Base-by-base conservation (phyloP, 2,888 invertebrate species). In the Eupithecia abbreviata region DNA sequence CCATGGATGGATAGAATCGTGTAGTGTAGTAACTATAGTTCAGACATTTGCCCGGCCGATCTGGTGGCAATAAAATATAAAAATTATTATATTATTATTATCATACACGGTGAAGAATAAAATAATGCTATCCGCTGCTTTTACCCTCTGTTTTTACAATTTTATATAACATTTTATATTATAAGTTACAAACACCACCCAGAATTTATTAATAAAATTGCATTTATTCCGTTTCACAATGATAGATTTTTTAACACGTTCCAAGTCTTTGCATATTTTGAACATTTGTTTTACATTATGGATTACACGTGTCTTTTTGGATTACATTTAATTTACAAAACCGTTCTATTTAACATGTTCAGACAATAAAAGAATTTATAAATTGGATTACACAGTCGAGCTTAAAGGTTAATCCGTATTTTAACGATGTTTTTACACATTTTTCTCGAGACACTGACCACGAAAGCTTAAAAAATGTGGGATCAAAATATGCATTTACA, bases 361-460 rank as follows among this genome's bases (percentile, higher is more conserved):
- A 76, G 47, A n/a, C 74, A 74, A 76, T 78, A 76, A 76, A 73
- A 66, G 58, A 55, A 73, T 70, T 4, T 51, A 73, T 75, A 51
- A 75, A 73, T 51, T 70, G 71, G 75, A 76, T 74, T 73, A 73
- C 42, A 67, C 3, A n/a, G 43, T 45, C n/a, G 9, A 75, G 49
- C 9, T 18, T 68, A 76, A 78, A 78, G 78, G 82, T 81, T 80
- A 77, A 76, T 80, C 71, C 66, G 62, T 70, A 65, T 79, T 80
- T 80, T 79, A 79, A 74, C 72, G 71, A 18, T 74, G 18, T 18
- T 72, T 69, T 43, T 58, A 77, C 77, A 80, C 77, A 79, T 80
- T 66, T 80, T 82, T 66, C 71, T 55, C 30, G 66, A 72, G 72
- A 18, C 47, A 42, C 65, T 45, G 41, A 65, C 55, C 15, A 49